Conservation (phyloP, 2,113 vertebrate genomes). For the Typhlomys cinereus region DNA sequence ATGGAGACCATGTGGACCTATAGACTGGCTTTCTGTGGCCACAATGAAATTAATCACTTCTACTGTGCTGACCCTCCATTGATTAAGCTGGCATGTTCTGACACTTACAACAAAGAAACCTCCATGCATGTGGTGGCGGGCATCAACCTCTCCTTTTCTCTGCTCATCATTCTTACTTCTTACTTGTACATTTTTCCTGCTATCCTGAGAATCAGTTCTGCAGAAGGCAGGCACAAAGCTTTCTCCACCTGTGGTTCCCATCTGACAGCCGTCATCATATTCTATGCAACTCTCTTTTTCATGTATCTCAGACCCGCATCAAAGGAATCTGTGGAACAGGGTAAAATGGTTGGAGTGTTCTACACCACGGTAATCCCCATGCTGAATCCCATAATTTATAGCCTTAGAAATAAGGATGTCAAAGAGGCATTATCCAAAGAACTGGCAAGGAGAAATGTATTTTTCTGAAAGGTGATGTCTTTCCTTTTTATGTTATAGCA, state of each 20-base stretch:
- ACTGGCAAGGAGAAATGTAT: not conserved
- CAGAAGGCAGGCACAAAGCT: conserved; percentile 52
- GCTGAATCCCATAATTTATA: conserved; percentile 75
- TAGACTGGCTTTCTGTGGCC: conserved; percentile 67
- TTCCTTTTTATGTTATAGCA: not conserved
- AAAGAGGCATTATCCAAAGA: conserved; percentile 58
- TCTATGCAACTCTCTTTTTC: conserved; percentile 66
- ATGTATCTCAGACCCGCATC: conserved; percentile 70
- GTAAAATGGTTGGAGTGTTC: conserved; percentile 70
- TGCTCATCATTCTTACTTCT: conserved; percentile 66
- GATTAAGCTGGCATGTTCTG: conserved; percentile 63
- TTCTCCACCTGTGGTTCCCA: conserved; percentile 70
- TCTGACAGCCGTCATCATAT: conserved; percentile 60
- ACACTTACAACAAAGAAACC: conserved; percentile 57
- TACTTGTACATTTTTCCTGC: conserved; percentile 61
- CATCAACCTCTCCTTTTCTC: conserved; percentile 46
- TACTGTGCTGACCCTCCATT: conserved; percentile 72
- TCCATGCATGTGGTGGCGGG: conserved; percentile 65
- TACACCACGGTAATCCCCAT: conserved; percentile 72
- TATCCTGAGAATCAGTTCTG: conserved; percentile 33
- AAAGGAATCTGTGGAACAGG: conserved; percentile 52
- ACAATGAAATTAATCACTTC: conserved; percentile 66
- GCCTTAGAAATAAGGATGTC: conserved; percentile 73
- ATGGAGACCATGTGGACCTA: conserved; percentile 67
- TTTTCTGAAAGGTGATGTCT: not conserved